Conservation (phyloP, 1,140 invertebrate genomes). For the Drosophila tsacasi region DNA sequence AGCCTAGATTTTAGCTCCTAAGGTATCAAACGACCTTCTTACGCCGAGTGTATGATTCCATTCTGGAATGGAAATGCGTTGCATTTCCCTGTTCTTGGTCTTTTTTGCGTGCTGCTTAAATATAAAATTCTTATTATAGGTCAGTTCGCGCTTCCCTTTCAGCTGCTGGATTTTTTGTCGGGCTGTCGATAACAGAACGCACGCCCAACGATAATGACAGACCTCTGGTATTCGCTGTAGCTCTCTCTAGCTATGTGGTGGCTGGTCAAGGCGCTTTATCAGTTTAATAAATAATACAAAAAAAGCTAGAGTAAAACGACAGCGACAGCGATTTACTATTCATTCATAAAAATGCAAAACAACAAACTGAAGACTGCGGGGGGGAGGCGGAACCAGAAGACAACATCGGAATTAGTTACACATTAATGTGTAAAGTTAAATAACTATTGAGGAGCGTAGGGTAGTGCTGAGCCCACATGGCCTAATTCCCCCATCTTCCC, state of each 20-base stretch:
- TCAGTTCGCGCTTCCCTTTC: constrained; percentile 79
- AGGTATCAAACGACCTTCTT: neutral
- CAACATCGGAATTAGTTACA: constrained; percentile 35
- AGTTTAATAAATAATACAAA: constrained; percentile 42
- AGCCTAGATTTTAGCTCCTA: neutral
- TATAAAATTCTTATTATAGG: constrained; percentile 79
- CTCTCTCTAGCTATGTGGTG: neutral
- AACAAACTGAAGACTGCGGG: constrained; percentile 11
- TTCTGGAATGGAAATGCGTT: neutral
- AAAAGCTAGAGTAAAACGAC: constrained; percentile 24
- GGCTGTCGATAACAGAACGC: constrained; percentile 58
- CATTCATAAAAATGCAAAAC: constrained; percentile 70
- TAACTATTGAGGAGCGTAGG: neutral
- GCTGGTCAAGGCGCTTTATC: constrained; percentile 74
- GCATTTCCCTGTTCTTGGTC: constrained; percentile 10
- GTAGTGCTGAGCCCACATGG: too few species aligned
- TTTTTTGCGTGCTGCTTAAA: constrained; percentile 54
- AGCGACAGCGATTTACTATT: constrained; percentile 51
- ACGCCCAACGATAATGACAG: constrained; percentile 48
- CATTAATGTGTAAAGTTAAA: constrained; percentile 11
- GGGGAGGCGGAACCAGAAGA: constrained; percentile 4
- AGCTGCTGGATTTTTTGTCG: constrained; percentile 39
- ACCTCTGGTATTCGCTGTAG: constrained; percentile 1
- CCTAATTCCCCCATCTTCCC: too few species aligned
- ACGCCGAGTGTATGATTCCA: constrained; percentile 8